These are phyloP conservation scores for Galerucella pusilla DNA, from an alignment of 2,888 invertebrate genomes.

Conservation along the genomic window DNA sequence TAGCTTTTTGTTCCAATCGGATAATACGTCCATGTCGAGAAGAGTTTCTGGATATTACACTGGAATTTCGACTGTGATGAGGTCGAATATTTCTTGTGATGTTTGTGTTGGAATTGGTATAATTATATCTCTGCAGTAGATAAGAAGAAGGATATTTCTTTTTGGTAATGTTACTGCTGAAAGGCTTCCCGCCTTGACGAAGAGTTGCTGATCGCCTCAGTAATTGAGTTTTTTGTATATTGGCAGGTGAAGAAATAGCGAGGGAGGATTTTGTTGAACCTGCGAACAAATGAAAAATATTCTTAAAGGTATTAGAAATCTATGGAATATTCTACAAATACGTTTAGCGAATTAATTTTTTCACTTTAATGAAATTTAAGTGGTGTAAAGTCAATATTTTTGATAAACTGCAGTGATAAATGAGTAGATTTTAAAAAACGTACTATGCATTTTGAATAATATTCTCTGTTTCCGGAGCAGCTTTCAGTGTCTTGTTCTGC, in stretches of 20 bases:
- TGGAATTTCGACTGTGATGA: constrained; percentile 83
- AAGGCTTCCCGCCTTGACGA: constrained; percentile 65
- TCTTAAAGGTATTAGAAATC: too few species aligned
- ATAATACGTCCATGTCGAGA: constrained; percentile 86
- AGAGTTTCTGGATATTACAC: constrained; percentile 83
- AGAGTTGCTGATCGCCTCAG: constrained; percentile 72
- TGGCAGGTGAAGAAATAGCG: constrained; percentile 62
- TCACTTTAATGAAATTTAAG: too few species aligned
- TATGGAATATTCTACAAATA: too few species aligned
- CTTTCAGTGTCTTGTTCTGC: too few species aligned
- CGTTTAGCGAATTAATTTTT: too few species aligned
- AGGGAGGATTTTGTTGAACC: constrained; percentile 75
- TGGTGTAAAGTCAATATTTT: too few species aligned
- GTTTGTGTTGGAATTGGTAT: constrained; percentile 47
- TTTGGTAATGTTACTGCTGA: constrained; percentile 50
- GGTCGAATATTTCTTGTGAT: constrained; percentile 67
- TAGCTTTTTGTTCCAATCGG: constrained; percentile 93
- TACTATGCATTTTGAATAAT: too few species aligned
- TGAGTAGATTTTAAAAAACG: too few species aligned
- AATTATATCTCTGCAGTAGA: constrained; percentile 65
- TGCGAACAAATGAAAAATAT: too few species aligned
- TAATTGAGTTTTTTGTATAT: constrained; percentile 63
- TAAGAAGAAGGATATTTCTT: constrained; percentile 69
- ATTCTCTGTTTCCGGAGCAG: too few species aligned
- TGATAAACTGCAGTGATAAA: too few species aligned